Conservation (phyloP, 2,888 invertebrate genomes). For the Phrixothrix hirtus region DNA sequence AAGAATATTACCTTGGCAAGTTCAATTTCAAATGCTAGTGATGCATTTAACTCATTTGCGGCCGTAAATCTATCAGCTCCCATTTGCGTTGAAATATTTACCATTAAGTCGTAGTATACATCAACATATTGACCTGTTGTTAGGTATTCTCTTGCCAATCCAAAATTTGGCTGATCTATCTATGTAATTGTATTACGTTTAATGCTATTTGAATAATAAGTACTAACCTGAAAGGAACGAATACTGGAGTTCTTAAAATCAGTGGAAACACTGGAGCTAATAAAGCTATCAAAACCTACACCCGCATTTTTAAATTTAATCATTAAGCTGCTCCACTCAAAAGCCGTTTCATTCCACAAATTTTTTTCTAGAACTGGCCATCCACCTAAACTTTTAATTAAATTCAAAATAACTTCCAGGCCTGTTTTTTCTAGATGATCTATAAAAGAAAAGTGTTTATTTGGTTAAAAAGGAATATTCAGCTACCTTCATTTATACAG, state of each 20-base stretch:
- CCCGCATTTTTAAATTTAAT: constrained; percentile 15
- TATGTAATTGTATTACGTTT: constrained; percentile 50
- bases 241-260: constrained; percentile 33
- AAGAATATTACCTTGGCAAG: constrained; percentile 88
- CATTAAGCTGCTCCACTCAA: constrained; percentile 1
- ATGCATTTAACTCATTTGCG: constrained; percentile 71
- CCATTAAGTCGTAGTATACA: constrained; percentile 84
- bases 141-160: constrained; percentile 82
- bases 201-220: no score
- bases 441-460: no score
- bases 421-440: no score
- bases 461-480: no score
- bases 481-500: no score
- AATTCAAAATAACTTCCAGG: constrained; percentile 58
- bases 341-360: constrained; percentile 3
- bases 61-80: constrained; percentile 77
- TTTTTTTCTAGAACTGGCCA: constrained; percentile 12
- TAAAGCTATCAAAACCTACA: constrained; percentile 20
- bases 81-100: constrained; percentile 81
- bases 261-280: constrained; percentile 20
- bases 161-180: constrained; percentile 86
- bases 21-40: constrained; percentile 84
- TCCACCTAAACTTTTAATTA: constrained; percentile 63
- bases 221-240: constrained; percentile 23
- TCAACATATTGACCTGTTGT: constrained; percentile 82